Evolutionary conservation across 2,113 vertebrate genomes (phyloP), one percentile per base, ranked within the genome.

Genomic region (Sorex fumeus): DNA sequence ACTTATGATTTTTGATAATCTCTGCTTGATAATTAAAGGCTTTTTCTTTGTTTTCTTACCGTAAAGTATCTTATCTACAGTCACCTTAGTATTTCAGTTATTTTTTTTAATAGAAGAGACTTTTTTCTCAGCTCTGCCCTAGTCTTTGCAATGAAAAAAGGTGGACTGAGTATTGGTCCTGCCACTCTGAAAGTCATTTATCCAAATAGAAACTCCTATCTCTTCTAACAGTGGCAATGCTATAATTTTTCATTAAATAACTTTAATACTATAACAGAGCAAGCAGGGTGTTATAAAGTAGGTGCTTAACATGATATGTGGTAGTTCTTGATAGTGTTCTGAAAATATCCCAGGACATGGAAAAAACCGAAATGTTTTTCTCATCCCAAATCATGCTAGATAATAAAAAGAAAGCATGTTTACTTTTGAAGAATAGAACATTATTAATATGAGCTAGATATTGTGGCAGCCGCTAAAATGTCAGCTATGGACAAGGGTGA

Each of bases 351-450:
- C 10, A 43, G 45, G 62, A 69, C 2, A 2, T 45, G 8, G 6
- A 87, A 87, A 81, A 84, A 15, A 45, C n/a, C 40, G 47, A 40
- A 40, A 4, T 40, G 3, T 40, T 40, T 40, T 85, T 16, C 75
- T 80, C 40, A n/a, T 82, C 27, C 40, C 6, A 69, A 75, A 1
- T 72, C 82, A 18, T 57, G 4, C 32, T 76, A 43, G 27, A 90
- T 91, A 90, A 57, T 18, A 82, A 32, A 95, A 95, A 53, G 78
- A 2, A 72, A 8, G 13, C 36, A 2, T 27, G 21, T 50, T 80
- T 85, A 80, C 34, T 87, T 89, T 79, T 89, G 69, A 45, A 76
- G 93, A 84, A 82, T 69, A 21, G 10, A 89, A 19, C 10, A 50
- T 50, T 32, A 11, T 19, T 79, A 3, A 85, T 62, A 70, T 32